Evolutionary conservation across 2,888 invertebrate genomes (phyloP), one percentile per base, ranked within the genome.

Genomic region (Amaurobius ferox): DNA sequence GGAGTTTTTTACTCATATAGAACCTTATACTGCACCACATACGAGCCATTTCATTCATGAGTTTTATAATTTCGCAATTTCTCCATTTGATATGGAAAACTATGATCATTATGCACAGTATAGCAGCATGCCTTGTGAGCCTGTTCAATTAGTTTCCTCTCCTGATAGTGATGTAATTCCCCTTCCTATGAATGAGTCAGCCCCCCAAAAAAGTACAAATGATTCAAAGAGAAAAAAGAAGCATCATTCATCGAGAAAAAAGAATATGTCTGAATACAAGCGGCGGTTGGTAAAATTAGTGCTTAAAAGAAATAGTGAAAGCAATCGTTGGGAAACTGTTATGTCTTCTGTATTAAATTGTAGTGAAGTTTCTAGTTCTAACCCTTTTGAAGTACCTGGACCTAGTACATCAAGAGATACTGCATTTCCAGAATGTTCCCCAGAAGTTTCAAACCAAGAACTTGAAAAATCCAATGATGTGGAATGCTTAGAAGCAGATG

Each of bases 41-140:
- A 96, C 97, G 0, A 94, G 94, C 81, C 98, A 98, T 91, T 98
- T 98, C 91, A 93, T 96, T 39, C 97, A 98, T 91, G 98, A 98
- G 90, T 93, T 98, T 87, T 94, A 95, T 89, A 94, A 94, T 91
- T 98, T 95, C 92, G 96, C 98, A 39, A 93, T 95, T 32, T 96
- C 97, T 13, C 96, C 96, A 0, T 96, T 94, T 91, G 96, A 96
- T 90, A 94, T 98, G 94, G 93, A 94, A 76, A 96, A 95, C n/a
- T 93, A 92, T 89, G 93, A 93, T 89, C 89, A 89, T 32, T 89
- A 90, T 61, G 91, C 90, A 1, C 87, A 90, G 11, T 92, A 92
- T 89, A 89, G 23, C 9, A 66, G 6, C 0, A 16, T 1, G 6
- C 19, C n/a, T 5, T 26, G 2, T 23, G n/a, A 29, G 6, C 1